A percentile compares a stretch with the other conserved stretches of the same genome.
Conservation (phyloP, 2,888 invertebrate species). For the Leistus spinibarbis region DNA sequence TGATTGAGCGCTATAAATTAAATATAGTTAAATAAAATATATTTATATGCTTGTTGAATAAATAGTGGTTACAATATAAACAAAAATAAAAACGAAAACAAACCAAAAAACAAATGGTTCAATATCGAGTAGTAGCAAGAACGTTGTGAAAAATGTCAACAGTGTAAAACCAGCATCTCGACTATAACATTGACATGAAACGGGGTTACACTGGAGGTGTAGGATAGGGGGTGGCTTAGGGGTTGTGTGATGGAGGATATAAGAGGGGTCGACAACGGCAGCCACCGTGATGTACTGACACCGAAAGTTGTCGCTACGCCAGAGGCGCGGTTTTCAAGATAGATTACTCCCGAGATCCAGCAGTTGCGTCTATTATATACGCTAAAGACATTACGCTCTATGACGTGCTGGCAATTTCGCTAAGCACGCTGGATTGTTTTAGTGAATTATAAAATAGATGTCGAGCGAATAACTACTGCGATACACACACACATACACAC, state of each 20-base stretch:
- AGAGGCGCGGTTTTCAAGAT: conserved; percentile 21
- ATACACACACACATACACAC: conserved; percentile 3
- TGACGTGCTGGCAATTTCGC: conserved; percentile 24
- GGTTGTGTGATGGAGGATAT: background rate
- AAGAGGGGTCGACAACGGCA: too few species aligned
- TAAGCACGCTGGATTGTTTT: conserved; percentile 27
- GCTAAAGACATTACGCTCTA: conserved; percentile 21
- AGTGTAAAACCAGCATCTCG: background rate
- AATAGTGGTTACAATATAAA: background rate
- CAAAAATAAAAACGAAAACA: background rate
- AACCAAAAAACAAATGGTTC: background rate
- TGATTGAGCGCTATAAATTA: too few species aligned
- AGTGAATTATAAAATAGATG: conserved; percentile 28
- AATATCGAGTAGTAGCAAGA: background rate
- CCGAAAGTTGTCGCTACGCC: background rate
- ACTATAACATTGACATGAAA: background rate
- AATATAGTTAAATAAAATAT: background rate
- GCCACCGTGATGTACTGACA: background rate
- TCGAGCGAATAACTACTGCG: conserved; percentile 5
- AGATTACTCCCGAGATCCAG: conserved; percentile 13
- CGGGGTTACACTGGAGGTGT: background rate
- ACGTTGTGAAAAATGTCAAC: background rate
- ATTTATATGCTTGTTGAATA: background rate
- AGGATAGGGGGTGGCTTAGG: background rate
- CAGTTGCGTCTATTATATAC: background rate